Evolutionary conservation across 2,888 invertebrate genomes (phyloP), one percentile per base, ranked within the genome.

Genomic region (Phortica okadai): DNA sequence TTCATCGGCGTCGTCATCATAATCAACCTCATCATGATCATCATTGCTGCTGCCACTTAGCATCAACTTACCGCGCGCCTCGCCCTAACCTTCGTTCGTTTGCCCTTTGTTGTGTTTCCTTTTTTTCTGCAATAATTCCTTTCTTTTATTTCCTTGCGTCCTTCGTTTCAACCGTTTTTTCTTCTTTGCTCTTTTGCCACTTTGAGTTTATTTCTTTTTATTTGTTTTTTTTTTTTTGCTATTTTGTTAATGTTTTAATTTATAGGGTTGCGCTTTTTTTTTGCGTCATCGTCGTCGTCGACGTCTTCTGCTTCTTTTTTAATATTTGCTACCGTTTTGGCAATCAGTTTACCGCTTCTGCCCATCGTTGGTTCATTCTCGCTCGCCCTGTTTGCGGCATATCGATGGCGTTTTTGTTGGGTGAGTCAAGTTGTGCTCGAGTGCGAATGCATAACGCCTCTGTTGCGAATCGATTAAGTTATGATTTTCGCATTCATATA

Each of bases 391-490:
- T 59, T 59, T 59, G 58, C 1, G 2, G 4, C n/a, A 50, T 5
- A 50, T 50, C 4, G 62, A 5, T 8, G n/a, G 1, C 25, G 25
- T 2, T 16, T 21, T 62, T 6, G 25, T 21, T 16, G 6, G 10
- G 16, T 10, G 21, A 62, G 25, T 62, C 62, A 62, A 62, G 25
- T 62, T 62, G 58, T n/a, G 58, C n/a, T 25, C 62, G 6, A 25
- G 25, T 67, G 42, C 42, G 66, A 44, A 21, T 44, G 64, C 83
- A 80, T 78, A 83, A 82, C 84, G 84, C 86, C 86, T 84, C 87
- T 84, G 86, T 84, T 84, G 81, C 85, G 85, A 85, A 85, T 85
- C 87, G 85, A 85, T 87, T 87, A 85, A 70, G 50, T 70, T 50
- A 50, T 70, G 69, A 70, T 67, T 33, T 50, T 33, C 70, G 50